These are phyloP conservation scores for Euspilapteryx auroguttella DNA, from an alignment of 2,888 invertebrate species.

Conservation along the genomic window DNA sequence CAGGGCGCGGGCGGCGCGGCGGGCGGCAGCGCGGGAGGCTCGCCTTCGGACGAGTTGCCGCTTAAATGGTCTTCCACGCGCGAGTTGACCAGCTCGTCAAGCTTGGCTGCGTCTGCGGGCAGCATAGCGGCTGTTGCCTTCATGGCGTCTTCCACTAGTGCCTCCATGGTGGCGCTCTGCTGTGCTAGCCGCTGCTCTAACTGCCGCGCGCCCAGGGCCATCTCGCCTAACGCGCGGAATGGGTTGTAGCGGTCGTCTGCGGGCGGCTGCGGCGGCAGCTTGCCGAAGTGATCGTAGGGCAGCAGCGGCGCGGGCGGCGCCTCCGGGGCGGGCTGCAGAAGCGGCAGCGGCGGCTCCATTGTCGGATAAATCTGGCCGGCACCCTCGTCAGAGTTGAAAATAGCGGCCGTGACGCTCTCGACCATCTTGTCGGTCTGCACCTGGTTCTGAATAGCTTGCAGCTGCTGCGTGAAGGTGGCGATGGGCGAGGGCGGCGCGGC, in stretches of 20 bases:
- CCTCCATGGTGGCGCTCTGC: slow-evolving; percentile 49
- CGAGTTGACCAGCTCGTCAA: slow-evolving; percentile 64
- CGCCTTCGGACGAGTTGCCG: slow-evolving; percentile 12
- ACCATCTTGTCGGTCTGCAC: slow-evolving; percentile 57
- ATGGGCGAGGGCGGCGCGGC: slow-evolving; percentile 35
- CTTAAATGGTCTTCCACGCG: slow-evolving; percentile 42
- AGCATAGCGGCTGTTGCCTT: slow-evolving; percentile 44
- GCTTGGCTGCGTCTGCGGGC: slow-evolving; percentile 30
- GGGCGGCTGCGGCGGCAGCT: slow-evolving; percentile 13
- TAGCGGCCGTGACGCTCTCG: slow-evolving; percentile 50
- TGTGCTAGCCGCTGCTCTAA: slow-evolving; percentile 35
- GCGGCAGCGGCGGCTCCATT: slow-evolving; percentile 18
- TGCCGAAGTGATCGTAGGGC: slow-evolving; percentile 17
- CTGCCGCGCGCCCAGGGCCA: slow-evolving; percentile 33
- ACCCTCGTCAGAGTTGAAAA: slow-evolving; percentile 35
- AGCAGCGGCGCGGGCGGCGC: slow-evolving; percentile 20
- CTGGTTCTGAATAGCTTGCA: slow-evolving; percentile 49
- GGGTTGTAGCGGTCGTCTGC: slow-evolving; percentile 30
- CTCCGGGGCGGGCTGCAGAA: slow-evolving; percentile 15
- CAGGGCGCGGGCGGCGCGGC: slow-evolving; percentile 5
- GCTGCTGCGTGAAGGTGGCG: slow-evolving; percentile 41
- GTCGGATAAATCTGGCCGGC: slow-evolving; percentile 31
- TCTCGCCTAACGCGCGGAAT: slow-evolving; percentile 34
- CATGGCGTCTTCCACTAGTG: slow-evolving; percentile 48
- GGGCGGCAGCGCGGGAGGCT: background rate